phyloP scores from a whole-genome alignment of 2,113 vertebrate genomes.

The Athene cunicularia region DNA sequence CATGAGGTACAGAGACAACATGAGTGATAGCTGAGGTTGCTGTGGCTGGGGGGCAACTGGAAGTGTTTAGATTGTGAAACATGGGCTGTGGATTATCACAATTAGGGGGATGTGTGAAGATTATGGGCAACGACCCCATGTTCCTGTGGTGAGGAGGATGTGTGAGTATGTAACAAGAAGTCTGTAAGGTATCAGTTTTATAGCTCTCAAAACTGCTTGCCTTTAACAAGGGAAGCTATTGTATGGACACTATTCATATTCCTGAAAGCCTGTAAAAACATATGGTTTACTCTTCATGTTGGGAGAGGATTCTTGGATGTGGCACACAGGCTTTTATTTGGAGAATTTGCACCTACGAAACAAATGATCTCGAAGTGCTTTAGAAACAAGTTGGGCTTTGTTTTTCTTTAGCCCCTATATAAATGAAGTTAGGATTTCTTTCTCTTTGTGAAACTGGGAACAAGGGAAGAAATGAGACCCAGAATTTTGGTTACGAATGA shows the following conservation, averaged over 20 bases:
- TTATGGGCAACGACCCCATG: background rate
- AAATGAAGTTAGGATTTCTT: background rate
- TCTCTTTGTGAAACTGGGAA: background rate
- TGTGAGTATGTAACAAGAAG: background rate
- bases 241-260: background rate
- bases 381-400: background rate
- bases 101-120: rapidly evolving
- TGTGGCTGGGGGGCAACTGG: background rate
- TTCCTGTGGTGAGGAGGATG: background rate
- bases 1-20: background rate
- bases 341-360: background rate
- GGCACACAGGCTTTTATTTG: background rate
- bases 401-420: background rate
- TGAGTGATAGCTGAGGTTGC: background rate
- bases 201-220: background rate
- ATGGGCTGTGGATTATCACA: background rate
- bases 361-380: background rate
- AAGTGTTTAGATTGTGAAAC: background rate
- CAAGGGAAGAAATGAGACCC: background rate
- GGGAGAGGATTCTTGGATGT: background rate
- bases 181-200: background rate
- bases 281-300: background rate
- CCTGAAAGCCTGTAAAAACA: background rate
- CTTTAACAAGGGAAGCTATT: background rate
- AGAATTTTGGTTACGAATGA: background rate